Evolutionary conservation across 23 tunicate species (phyloP), one percentile per base, ranked within the genome.

Genomic region (Corella eumyota): DNA sequence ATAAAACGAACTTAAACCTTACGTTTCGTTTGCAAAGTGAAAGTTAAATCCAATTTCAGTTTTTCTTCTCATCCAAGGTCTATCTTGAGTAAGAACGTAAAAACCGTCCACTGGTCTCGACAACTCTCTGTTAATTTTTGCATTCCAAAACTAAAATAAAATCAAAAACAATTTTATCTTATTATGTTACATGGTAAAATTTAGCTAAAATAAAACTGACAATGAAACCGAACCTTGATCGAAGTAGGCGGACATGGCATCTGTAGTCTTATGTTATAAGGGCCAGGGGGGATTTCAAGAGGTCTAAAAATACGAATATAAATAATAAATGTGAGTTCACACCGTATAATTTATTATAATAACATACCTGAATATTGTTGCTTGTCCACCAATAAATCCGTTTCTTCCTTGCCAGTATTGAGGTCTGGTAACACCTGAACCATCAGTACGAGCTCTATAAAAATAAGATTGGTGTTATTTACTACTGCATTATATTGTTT

Each of bases 61-160:
- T 45, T 65, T 57, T 50, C 30, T 31, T 47, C 64, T 24, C 68
- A 66, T 59, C 82, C 82, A 75, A 11, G 35, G 1, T 28, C 46
- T 32, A 24, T 36, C 23, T 28, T 75, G 82, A 2, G 38, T 36
- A 13, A 66, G 44, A 21, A 54, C 60, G 25, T 66, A 36, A 9
- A 34, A 35, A 1, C 82, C 82, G 32, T 40, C 19, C 22, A 26
- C 48, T 22, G 32, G 20, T 59, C 59, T 61, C 32, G 82, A 66
- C 24, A 4, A 1, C 19, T 45, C 60, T 3, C 17, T 58, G 49
- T 45, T 55, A 25, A 65, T 19, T 23, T 65, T 58, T 34, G 73
- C 82, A 22, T 58, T 58, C 82, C 82, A 75, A 19, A 75, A 54
- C 82, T 75, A 35, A 33, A n/a, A n/a, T n/a, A n/a, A n/a, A n/a